Evolutionary conservation across 2,797 vertebrate genomes (phyloP).

Genomic region (Semaprochilodus insignis): DNA sequence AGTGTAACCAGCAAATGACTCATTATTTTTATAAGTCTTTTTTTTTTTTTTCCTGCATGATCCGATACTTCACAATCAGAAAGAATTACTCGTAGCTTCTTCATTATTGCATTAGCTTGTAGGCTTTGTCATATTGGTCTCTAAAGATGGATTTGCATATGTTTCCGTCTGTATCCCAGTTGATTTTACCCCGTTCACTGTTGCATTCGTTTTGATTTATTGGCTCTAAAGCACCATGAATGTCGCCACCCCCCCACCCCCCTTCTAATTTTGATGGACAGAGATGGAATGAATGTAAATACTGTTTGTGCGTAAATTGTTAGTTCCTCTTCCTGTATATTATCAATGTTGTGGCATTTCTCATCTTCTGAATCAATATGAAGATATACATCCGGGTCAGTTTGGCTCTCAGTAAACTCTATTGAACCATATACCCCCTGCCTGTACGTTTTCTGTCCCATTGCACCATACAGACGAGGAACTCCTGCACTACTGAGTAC

Average conservation of each 20-base stretch:
- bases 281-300: slow-evolving; percentile 73
- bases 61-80: slow-evolving; percentile 62
- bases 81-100: slow-evolving; percentile 59
- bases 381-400: slow-evolving; percentile 53
- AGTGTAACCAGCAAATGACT: slow-evolving; percentile 73
- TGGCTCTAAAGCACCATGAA: slow-evolving; percentile 55
- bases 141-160: slow-evolving; percentile 40
- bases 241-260: slow-evolving; percentile 16
- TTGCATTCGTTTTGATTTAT: slow-evolving; percentile 47
- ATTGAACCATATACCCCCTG: slow-evolving; percentile 45
- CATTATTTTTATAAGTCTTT: slow-evolving; percentile 76
- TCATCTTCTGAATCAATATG: slow-evolving; percentile 54
- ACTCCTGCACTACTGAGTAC: too few relatives aligned
- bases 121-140: slow-evolving; percentile 47
- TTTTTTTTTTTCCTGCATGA: slow-evolving; percentile 69
- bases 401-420: slow-evolving; percentile 59
- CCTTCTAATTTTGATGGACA: slow-evolving; percentile 55
- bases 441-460: slow-evolving; percentile 11
- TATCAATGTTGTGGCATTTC: slow-evolving; percentile 61
- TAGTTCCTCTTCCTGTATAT: slow-evolving; percentile 50
- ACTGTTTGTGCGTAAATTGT: slow-evolving; percentile 66
- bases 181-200: slow-evolving; percentile 40
- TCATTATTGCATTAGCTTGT: slow-evolving; percentile 57
- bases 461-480: not conserved
- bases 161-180: slow-evolving; percentile 47